These are phyloP conservation scores for Xanthostigma xanthostigma DNA, from an alignment of 2,888 invertebrate genomes.

Conservation along the genomic window DNA sequence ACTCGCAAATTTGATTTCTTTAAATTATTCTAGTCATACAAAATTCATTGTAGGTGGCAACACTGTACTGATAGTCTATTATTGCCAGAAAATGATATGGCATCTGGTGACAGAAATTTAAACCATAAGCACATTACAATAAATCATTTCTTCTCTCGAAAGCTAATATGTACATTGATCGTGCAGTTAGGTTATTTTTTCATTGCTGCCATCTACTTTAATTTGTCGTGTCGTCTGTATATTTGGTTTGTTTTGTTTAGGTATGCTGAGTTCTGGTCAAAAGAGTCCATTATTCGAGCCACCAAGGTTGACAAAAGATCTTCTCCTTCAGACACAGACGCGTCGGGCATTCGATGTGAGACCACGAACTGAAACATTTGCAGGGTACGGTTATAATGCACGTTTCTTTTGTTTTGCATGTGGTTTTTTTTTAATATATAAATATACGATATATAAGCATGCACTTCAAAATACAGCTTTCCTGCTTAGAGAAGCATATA, in stretches of 20 bases:
- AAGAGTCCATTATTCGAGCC: constrained; percentile 29
- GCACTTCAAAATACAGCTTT: no score
- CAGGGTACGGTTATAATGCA: constrained; percentile 38
- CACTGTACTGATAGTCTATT: no score
- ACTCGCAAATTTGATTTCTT: neutral
- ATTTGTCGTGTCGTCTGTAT: neutral
- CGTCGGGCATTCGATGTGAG: constrained; percentile 43
- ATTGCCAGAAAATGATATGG: no score
- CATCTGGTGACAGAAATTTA: no score
- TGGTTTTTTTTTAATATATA: constrained; percentile 10
- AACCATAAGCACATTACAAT: no score
- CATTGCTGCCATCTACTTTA: neutral
- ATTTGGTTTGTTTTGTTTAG: constrained; percentile 10
- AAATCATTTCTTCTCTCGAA: no score
- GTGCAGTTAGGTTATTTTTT: no score
- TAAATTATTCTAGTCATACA: neutral
- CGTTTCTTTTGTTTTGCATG: constrained; percentile 26
- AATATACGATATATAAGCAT: no score
- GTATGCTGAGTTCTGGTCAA: constrained; percentile 30
- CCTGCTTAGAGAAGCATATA: no score
- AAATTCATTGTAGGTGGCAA: no score
- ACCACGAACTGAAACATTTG: constrained; percentile 48
- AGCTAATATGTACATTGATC: no score
- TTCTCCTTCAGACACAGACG: constrained; percentile 65
- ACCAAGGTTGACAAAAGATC: constrained; percentile 60